Evolutionary conservation across 2,797 vertebrate genomes (phyloP).

Genomic region (Alauda arvensis): DNA sequence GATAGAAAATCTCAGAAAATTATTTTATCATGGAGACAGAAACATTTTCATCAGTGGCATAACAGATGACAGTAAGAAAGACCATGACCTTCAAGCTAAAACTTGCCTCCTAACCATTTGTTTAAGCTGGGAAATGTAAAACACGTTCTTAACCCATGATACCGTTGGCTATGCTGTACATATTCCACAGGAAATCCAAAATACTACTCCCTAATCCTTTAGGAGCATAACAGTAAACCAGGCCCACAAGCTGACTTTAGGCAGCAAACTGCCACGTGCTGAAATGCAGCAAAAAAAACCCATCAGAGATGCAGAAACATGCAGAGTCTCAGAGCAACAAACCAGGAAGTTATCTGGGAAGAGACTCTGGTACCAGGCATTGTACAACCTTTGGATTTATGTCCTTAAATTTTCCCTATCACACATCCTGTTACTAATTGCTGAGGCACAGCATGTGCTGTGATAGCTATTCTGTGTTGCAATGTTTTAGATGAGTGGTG

Average conservation of each 20-base stretch:
- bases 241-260: background rate
- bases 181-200: background rate
- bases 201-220: background rate
- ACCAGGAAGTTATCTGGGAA: background rate
- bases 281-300: background rate
- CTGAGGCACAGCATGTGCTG: background rate
- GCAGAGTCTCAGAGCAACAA: background rate
- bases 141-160: background rate
- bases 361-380: background rate
- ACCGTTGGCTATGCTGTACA: background rate
- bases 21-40: background rate
- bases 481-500: background rate
- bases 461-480: background rate
- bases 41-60: background rate
- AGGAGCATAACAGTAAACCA: background rate
- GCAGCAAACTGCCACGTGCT: accelerated
- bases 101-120: background rate
- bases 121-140: background rate
- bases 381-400: background rate
- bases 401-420: background rate
- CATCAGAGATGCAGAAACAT: accelerated
- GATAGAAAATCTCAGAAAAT: background rate
- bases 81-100: background rate
- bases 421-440: background rate
- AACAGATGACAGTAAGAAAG: background rate